phyloP scores from a whole-genome alignment of 2,113 vertebrate genomes.

The Scalopus aquaticus region DNA sequence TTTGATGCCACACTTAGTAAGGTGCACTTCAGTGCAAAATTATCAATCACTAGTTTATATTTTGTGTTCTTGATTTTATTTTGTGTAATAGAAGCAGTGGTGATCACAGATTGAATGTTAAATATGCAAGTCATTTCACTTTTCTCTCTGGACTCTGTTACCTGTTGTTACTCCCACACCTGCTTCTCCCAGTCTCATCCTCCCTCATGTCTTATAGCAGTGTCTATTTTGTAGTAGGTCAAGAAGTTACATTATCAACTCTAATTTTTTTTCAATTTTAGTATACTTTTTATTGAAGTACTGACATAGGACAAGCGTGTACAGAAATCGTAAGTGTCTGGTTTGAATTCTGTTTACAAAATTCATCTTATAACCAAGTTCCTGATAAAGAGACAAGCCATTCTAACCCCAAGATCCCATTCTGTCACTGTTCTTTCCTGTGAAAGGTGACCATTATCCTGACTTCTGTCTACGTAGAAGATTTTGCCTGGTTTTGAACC shows the following conservation, averaged over 20 bases:
- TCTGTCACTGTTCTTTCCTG: neutral
- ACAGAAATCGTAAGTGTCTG: neutral
- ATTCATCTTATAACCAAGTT: neutral
- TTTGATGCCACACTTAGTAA: neutral
- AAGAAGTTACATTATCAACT: neutral
- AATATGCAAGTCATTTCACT: neutral
- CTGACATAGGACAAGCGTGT: neutral
- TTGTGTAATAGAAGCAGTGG: neutral
- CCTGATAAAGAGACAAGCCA: neutral
- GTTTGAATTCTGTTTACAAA: neutral
- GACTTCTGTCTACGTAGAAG: neutral
- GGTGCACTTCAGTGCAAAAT: neutral
- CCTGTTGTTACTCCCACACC: neutral
- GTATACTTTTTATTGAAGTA: neutral
- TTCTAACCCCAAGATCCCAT: neutral
- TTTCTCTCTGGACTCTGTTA: neutral
- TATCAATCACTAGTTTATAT: neutral
- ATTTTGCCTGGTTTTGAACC: neutral
- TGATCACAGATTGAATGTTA: neutral
- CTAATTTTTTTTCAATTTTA: neutral
- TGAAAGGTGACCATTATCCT: neutral
- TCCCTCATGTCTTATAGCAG: neutral
- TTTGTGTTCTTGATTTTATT: neutral
- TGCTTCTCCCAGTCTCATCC: neutral
- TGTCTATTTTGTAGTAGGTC: neutral